Base-by-base conservation (phyloP, 2,797 vertebrate species). In the Urophycis tenuis region DNA sequence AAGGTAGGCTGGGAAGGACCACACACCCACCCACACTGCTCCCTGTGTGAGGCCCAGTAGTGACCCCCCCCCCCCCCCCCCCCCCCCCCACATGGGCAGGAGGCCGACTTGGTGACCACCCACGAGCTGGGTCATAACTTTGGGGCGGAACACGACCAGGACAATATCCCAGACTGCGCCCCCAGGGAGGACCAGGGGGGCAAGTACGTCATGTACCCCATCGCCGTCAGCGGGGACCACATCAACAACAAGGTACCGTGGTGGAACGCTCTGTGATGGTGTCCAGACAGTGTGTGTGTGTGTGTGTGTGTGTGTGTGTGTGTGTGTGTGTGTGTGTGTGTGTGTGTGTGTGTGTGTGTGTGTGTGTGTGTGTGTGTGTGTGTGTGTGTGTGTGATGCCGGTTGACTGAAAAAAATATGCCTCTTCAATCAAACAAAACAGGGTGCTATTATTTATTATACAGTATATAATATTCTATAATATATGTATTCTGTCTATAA, bases 41-140 rank as follows among this genome's bases (percentile, higher is more conserved):
- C 11, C n/a, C 30, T 53, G 8, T 31, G 33, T 22, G 49, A 32
- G 3, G n/a, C 19, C 71, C 10, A 29, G 31, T 41, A 14, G 32
- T n/a, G 39, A 71, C 45, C 10, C 9, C 60, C 22, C n/a, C 22
- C n/a, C 22, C 53, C n/a, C n/a, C 53, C n/a, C 53, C 60, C 60
- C 10, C 60, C 19, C 45, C 5, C 45, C n/a, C 77, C 49, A n/a
- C n/a, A n/a, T n/a, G n/a, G 5, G 25, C 87, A 99, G 97, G 97
- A 99, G 87, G 97, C 96, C 0, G 97, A 99, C 87, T 88, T 99
- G 83, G 97, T 99, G 70, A 98, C 97, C 0, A 98, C 97, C 0
- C 97, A 99, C 39, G 97, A 99, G 81, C 90, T 99, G 0, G 97
- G 97, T 6, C 97, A 99, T 81, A 99, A 98, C 88, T 99, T 98